phyloP scores from a whole-genome alignment of 2,888 invertebrate genomes.

The Drosophila kambysellisi region DNA sequence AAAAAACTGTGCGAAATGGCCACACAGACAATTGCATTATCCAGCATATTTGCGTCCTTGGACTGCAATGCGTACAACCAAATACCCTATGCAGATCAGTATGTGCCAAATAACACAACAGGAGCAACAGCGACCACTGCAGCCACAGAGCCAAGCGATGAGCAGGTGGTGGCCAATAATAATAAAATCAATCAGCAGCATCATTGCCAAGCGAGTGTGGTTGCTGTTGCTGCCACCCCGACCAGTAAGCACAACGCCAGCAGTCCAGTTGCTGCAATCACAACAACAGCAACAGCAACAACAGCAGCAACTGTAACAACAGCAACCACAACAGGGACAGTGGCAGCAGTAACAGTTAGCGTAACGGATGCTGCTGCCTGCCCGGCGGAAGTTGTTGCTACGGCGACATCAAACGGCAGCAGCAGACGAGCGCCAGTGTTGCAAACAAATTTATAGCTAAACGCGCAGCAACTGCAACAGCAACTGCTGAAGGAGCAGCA shows the following conservation, averaged over 20 bases:
- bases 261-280: slow-evolving; percentile 36
- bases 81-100: slow-evolving; percentile 85
- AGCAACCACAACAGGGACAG: slow-evolving; percentile 17
- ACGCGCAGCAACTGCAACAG: slow-evolving; percentile 72
- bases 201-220: slow-evolving; percentile 65
- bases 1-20: slow-evolving; percentile 85
- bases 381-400: slow-evolving; percentile 28
- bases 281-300: slow-evolving; percentile 4
- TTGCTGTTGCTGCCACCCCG: slow-evolving; percentile 49
- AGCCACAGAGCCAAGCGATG: slow-evolving; percentile 40
- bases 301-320: slow-evolving; percentile 2
- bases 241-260: slow-evolving; percentile 44
- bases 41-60: slow-evolving; percentile 84
- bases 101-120: slow-evolving; percentile 83
- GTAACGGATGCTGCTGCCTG: slow-evolving; percentile 15
- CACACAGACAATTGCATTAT: slow-evolving; percentile 84
- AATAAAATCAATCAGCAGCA: slow-evolving; percentile 84
- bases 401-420: slow-evolving; percentile 54
- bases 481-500: slow-evolving; percentile 70
- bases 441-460: slow-evolving; percentile 84
- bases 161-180: slow-evolving; percentile 83
- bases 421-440: slow-evolving; percentile 62
- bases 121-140: slow-evolving; percentile 48
- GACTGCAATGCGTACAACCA: slow-evolving; percentile 81
- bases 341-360: slow-evolving; percentile 16